A percentile compares a stretch with the other conserved stretches of the same genome.
These are phyloP conservation scores for Bombus confusus DNA, from an alignment of 1,140 invertebrate species.

Conservation along the genomic window DNA sequence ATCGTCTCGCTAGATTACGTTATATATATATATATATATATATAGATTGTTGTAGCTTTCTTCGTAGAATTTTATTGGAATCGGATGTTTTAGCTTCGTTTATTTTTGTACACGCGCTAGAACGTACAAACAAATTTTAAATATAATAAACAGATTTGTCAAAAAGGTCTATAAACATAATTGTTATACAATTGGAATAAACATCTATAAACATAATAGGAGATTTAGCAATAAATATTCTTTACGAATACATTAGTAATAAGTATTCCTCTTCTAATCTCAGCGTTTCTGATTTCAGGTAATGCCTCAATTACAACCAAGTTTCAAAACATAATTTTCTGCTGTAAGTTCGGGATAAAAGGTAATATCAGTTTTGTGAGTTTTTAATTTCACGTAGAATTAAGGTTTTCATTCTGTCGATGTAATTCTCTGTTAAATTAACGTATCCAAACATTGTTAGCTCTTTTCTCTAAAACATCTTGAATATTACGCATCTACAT, in stretches of 20 bases:
- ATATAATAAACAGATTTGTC: too few relatives aligned
- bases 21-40: too few relatives aligned
- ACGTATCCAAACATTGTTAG: background rate
- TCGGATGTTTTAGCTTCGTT: too few relatives aligned
- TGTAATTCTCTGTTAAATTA: background rate
- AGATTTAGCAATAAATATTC: too few relatives aligned
- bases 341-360: background rate
- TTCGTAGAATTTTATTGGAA: too few relatives aligned
- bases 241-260: background rate
- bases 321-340: background rate
- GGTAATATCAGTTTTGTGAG: slow-evolving; percentile 1
- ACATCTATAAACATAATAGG: too few relatives aligned
- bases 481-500: background rate
- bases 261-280: background rate
- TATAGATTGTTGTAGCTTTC: too few relatives aligned
- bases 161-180: too few relatives aligned
- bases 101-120: too few relatives aligned
- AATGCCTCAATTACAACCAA: background rate
- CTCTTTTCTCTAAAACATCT: background rate
- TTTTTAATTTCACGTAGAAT: background rate
- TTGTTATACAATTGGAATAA: too few relatives aligned
- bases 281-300: slow-evolving; percentile 1
- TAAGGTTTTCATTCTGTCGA: background rate
- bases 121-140: too few relatives aligned
- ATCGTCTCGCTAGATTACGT: too few relatives aligned